phyloP scores from a whole-genome alignment of 2,888 invertebrate genomes.

The Shargacucullia verbasci region DNA sequence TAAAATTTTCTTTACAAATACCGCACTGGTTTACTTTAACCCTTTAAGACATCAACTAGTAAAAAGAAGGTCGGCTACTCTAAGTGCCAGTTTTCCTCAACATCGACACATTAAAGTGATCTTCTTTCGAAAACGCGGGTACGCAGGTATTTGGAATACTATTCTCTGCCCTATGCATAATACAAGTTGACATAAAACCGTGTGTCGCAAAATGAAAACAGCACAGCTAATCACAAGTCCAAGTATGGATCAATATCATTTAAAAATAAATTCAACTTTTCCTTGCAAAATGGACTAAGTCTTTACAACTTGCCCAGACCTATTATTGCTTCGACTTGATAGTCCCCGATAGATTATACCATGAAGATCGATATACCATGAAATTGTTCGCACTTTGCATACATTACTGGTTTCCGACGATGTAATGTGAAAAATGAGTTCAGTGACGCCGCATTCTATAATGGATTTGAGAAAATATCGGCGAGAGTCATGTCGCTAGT shows the following conservation, averaged over 20 bases:
- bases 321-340: slow-evolving; percentile 47
- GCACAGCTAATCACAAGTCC: slow-evolving; percentile 8
- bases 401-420: slow-evolving; percentile 49
- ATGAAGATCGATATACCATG: slow-evolving; percentile 49
- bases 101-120: too few relatives aligned
- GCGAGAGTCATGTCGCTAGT: slow-evolving; percentile 11
- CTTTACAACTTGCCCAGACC: slow-evolving; percentile 39
- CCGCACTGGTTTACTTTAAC: too few relatives aligned
- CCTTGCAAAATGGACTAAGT: slow-evolving; percentile 27
- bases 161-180: too few relatives aligned
- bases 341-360: slow-evolving; percentile 44
- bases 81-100: too few relatives aligned
- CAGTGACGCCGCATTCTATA: slow-evolving; percentile 41
- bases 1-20: too few relatives aligned
- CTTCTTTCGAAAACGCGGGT: too few relatives aligned
- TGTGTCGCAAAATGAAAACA: slow-evolving; percentile 10
- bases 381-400: slow-evolving; percentile 58
- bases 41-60: too few relatives aligned
- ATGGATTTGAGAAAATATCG: slow-evolving; percentile 28
- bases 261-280: slow-evolving; percentile 43
- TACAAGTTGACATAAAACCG: background rate
- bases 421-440: slow-evolving; percentile 41
- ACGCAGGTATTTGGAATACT: too few relatives aligned
- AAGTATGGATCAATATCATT: slow-evolving; percentile 40
- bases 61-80: too few relatives aligned